Conservation (phyloP, 2,888 invertebrate genomes). For the Gari tellinella region DNA sequence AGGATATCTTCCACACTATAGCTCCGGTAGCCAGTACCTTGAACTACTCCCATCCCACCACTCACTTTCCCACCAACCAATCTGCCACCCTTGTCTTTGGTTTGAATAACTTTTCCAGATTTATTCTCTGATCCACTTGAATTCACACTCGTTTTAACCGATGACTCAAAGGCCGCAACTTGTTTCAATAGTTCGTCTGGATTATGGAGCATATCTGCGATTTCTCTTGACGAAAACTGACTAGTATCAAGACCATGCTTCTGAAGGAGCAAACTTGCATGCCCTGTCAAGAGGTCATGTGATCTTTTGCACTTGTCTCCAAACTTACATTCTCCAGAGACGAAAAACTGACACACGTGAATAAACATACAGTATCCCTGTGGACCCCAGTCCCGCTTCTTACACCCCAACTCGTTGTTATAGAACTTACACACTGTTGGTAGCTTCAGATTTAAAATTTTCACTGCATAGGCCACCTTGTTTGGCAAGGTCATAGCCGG, state of each 20-base stretch:
- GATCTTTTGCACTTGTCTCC: constrained; percentile 51
- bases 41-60: too few species aligned
- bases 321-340: constrained; percentile 45
- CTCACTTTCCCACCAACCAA: too few species aligned
- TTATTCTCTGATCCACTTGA: too few species aligned
- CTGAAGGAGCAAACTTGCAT: constrained; percentile 39
- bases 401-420: constrained; percentile 51
- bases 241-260: constrained; percentile 39
- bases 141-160: too few species aligned
- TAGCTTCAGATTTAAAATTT: constrained; percentile 19
- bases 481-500: too few species aligned
- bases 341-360: constrained; percentile 55
- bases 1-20: too few species aligned
- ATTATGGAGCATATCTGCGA: constrained; percentile 35
- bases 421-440: constrained; percentile 56
- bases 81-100: too few species aligned
- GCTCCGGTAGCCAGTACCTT: too few species aligned
- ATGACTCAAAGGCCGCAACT: too few species aligned
- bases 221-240: constrained; percentile 25
- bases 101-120: too few species aligned
- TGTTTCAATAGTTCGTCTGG: too few species aligned
- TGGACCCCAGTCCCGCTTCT: constrained; percentile 51
- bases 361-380: constrained; percentile 48
- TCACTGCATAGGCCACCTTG: background rate
- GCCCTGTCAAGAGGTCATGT: constrained; percentile 48